phyloP scores from a whole-genome alignment of 2,797 vertebrate genomes.

The Lutjanus campechanus region DNA sequence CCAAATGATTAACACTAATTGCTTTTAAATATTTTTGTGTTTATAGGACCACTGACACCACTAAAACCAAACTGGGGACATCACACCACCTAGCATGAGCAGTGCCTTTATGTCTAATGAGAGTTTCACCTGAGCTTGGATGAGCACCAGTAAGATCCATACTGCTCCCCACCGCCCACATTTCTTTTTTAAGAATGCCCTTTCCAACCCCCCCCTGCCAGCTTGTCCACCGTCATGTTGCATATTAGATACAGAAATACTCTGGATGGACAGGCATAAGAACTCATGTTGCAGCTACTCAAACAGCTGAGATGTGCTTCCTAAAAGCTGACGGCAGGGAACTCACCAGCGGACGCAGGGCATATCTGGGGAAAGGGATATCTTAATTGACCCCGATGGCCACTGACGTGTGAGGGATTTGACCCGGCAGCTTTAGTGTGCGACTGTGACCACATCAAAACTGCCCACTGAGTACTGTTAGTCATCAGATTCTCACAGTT shows the following conservation, averaged over 20 bases:
- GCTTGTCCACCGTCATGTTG: conserved; percentile 39
- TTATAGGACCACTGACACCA: conserved; percentile 52
- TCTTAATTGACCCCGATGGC: conserved; percentile 24
- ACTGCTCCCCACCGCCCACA: not conserved
- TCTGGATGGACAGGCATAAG: conserved; percentile 28
- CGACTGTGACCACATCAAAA: not conserved
- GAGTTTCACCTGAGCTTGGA: conserved; percentile 13
- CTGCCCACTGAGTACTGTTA: not conserved
- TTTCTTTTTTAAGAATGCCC: conserved; percentile 57
- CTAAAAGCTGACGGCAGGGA: conserved; percentile 52
- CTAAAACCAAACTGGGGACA: not conserved
- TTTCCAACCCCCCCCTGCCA: conserved; percentile 28
- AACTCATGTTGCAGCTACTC: conserved; percentile 55
- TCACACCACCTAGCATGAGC: not conserved
- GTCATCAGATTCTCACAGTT: not conserved
- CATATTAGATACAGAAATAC: conserved; percentile 67
- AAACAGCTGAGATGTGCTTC: conserved; percentile 67
- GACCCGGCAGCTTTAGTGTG: not conserved
- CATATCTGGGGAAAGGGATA: conserved; percentile 25
- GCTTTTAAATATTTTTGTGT: conserved; percentile 24
- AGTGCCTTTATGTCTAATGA: not conserved
- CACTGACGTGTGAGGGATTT: conserved; percentile 9
- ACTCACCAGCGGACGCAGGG: conserved; percentile 32
- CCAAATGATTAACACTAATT: not conserved
- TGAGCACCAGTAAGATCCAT: conserved; percentile 4